Conservation (phyloP, 2,888 invertebrate genomes). For the Odontothrips loti region DNA sequence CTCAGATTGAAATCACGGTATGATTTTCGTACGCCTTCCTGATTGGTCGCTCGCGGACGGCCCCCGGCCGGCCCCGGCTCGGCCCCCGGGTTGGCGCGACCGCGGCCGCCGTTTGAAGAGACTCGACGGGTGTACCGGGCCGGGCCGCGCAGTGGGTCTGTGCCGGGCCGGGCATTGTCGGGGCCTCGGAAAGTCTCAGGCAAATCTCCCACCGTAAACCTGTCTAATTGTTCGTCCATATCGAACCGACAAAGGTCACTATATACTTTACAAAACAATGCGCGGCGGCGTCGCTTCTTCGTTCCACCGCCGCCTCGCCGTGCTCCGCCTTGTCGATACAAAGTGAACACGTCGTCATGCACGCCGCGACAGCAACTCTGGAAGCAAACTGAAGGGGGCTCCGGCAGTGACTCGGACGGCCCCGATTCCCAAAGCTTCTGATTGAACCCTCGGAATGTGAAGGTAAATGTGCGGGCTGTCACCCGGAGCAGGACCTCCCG, state of each 20-base stretch:
- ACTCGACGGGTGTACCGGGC: neutral
- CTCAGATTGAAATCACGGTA: too few relatives aligned
- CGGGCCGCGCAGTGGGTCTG: neutral
- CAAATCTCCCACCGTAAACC: conserved; percentile 9
- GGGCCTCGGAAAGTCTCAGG: conserved; percentile 5
- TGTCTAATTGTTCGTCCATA: conserved; percentile 20
- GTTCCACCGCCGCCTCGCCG: neutral
- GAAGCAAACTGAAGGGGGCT: too few relatives aligned
- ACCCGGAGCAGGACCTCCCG: too few relatives aligned
- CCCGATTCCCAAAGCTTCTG: too few relatives aligned
- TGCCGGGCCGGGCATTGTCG: neutral
- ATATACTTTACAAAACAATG: neutral
- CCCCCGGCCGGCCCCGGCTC: neutral
- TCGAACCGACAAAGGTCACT: conserved; percentile 15
- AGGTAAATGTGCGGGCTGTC: too few relatives aligned
- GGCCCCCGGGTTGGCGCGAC: neutral
- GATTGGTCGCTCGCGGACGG: neutral
- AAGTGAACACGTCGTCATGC: too few relatives aligned
- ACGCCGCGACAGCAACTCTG: too few relatives aligned
- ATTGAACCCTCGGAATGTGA: too few relatives aligned
- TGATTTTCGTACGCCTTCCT: too few relatives aligned
- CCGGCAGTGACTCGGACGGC: too few relatives aligned
- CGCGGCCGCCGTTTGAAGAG: neutral
- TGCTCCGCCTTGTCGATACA: neutral
- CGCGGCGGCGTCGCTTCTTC: neutral